Evolutionary conservation across 2,888 invertebrate species (phyloP).

Genomic region (Luperina nickerlii): DNA sequence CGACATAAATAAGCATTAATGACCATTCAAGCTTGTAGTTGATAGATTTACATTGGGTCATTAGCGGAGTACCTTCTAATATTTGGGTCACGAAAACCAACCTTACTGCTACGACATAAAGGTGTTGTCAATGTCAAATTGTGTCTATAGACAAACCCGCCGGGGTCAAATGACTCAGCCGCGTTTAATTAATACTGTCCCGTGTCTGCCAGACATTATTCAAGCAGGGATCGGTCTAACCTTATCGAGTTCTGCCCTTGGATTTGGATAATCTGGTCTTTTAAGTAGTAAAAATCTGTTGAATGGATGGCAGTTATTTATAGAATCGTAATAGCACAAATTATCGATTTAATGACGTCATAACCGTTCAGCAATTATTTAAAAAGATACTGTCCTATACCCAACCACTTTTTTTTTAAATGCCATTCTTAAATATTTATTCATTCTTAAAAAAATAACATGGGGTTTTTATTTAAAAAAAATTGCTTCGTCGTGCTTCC

Average conservation of each 20-base stretch:
- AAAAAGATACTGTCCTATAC: background rate
- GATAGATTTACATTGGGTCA: conserved; percentile 50
- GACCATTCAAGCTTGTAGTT: conserved; percentile 44
- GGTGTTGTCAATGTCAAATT: conserved; percentile 22
- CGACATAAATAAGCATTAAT: conserved; percentile 52
- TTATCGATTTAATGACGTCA: background rate
- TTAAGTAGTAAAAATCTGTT: conserved; percentile 34
- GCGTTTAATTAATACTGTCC: conserved; percentile 69
- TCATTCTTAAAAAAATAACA: background rate
- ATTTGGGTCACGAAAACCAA: conserved; percentile 1
- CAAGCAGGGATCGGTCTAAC: conserved; percentile 67
- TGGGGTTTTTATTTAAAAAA: too few relatives aligned
- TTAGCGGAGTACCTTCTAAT: conserved; percentile 6
- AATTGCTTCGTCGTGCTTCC: too few relatives aligned
- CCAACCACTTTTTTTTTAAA: background rate
- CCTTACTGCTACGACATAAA: conserved; percentile 26
- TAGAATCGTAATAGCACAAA: conserved; percentile 4
- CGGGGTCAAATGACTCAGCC: conserved; percentile 64
- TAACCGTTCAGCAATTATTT: background rate
- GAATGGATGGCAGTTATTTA: conserved; percentile 36
- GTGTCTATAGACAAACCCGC: conserved; percentile 21
- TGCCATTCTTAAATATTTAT: too few relatives aligned
- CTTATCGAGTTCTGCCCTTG: conserved; percentile 61
- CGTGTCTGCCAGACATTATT: conserved; percentile 68
- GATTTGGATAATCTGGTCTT: conserved; percentile 43